Conservation (phyloP, 2,113 vertebrate genomes). For the Leptobrachium ailaonicum region DNA sequence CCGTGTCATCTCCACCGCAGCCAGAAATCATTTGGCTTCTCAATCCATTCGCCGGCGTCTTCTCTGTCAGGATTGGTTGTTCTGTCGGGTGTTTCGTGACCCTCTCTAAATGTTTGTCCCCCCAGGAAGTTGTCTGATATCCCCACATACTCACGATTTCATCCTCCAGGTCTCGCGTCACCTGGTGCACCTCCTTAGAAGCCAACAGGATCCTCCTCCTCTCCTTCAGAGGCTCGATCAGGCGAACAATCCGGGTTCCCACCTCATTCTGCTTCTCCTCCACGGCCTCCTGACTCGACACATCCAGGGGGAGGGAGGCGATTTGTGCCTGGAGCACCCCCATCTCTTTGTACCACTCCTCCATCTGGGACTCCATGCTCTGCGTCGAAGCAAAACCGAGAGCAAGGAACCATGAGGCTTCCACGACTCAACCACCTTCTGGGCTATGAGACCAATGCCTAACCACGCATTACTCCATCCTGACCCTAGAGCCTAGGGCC, state of each 20-base stretch:
- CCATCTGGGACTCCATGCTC: conserved; percentile 88
- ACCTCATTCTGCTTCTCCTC: conserved; percentile 72
- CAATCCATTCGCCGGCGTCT: background rate
- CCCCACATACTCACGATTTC: conserved; percentile 77
- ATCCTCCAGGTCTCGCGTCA: conserved; percentile 85
- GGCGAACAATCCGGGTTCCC: conserved; percentile 81
- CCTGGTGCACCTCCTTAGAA: conserved; percentile 90
- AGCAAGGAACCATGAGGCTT: too few species aligned
- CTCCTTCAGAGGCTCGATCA: conserved; percentile 89
- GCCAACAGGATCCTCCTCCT: conserved; percentile 83
- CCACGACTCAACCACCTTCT: too few species aligned
- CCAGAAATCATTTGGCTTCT: too few species aligned
- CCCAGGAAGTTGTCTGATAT: background rate
- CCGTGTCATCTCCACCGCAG: too few species aligned
- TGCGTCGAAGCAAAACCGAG: conserved; percentile 51
- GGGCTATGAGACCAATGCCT: too few species aligned
- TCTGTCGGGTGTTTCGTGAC: too few species aligned
- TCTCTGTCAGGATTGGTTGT: background rate
- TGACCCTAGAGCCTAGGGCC: too few species aligned
- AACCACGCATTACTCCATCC: too few species aligned
- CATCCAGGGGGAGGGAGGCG: conserved; percentile 75
- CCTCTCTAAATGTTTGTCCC: too few species aligned
- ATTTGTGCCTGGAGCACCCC: conserved; percentile 82
- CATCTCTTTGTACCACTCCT: conserved; percentile 87
- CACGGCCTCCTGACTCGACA: conserved; percentile 69